These are phyloP conservation scores for Acanthosepion lycidas DNA, from an alignment of 2,888 invertebrate genomes.

Conservation along the genomic window DNA sequence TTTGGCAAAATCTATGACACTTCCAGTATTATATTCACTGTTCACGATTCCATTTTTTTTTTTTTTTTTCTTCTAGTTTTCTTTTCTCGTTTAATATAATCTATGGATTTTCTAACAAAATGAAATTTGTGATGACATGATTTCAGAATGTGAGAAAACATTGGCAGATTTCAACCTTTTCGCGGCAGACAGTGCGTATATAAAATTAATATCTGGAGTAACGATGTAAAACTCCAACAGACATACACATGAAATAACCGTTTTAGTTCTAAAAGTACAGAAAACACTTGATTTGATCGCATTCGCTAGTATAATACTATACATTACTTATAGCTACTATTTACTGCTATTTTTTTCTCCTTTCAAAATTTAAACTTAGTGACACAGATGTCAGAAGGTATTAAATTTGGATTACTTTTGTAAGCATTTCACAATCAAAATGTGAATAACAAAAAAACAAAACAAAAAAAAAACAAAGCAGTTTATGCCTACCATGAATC, in stretches of 20 bases:
- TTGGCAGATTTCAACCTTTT: not conserved
- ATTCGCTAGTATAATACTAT: too few relatives aligned
- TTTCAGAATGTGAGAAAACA: not conserved
- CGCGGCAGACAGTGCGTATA: not conserved
- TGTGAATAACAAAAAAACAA: too few relatives aligned
- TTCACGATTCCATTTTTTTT: not conserved
- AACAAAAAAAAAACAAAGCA: too few relatives aligned
- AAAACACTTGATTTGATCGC: too few relatives aligned
- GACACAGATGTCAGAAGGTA: too few relatives aligned
- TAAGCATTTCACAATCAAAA: too few relatives aligned
- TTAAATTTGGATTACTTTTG: too few relatives aligned
- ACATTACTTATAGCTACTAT: too few relatives aligned
- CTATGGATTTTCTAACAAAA: conserved; percentile 4
- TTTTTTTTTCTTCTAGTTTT: not conserved
- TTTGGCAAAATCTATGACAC: not conserved
- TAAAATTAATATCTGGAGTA: not conserved
- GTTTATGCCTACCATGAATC: too few relatives aligned
- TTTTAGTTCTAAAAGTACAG: too few relatives aligned
- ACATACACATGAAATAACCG: not conserved
- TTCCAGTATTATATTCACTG: not conserved
- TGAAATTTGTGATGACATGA: not conserved
- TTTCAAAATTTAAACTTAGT: too few relatives aligned
- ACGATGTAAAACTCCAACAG: not conserved
- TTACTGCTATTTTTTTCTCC: too few relatives aligned
- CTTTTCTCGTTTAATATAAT: not conserved